Evolutionary conservation across 2,888 invertebrate species (phyloP).

Genomic region (Heliothis peltigera): DNA sequence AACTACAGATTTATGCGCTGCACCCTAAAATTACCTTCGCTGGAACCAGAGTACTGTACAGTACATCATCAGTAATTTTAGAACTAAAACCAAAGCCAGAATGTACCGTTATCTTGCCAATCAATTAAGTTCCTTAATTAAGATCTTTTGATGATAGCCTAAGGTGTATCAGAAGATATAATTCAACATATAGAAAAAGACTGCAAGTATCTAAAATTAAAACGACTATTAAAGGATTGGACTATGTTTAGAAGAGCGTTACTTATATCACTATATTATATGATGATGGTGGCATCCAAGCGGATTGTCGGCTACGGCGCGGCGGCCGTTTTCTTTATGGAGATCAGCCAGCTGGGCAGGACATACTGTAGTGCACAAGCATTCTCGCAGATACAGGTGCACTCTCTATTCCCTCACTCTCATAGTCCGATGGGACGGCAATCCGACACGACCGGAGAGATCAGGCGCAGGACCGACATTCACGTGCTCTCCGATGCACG

Average conservation of each 20-base stretch:
- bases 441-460: too few species aligned
- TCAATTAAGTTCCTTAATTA: conserved; percentile 54
- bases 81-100: conserved; percentile 52
- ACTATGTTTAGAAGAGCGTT: conserved; percentile 27
- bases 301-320: too few species aligned
- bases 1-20: neutral
- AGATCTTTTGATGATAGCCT: conserved; percentile 39
- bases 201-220: conserved; percentile 9
- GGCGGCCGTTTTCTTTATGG: too few species aligned
- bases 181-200: conserved; percentile 37
- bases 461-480: too few species aligned
- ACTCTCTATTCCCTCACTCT: too few species aligned
- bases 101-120: conserved; percentile 59
- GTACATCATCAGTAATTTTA: conserved; percentile 42
- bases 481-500: too few species aligned
- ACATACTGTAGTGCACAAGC: too few species aligned
- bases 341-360: too few species aligned
- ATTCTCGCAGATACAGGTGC: too few species aligned
- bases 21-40: conserved; percentile 7
- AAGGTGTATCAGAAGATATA: conserved; percentile 20
- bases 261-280: too few species aligned
- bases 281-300: too few species aligned
- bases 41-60: conserved; percentile 28
- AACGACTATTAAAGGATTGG: conserved; percentile 36
- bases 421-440: too few species aligned